Conservation (phyloP, 2,113 vertebrate genomes). For the Egretta garzetta region DNA sequence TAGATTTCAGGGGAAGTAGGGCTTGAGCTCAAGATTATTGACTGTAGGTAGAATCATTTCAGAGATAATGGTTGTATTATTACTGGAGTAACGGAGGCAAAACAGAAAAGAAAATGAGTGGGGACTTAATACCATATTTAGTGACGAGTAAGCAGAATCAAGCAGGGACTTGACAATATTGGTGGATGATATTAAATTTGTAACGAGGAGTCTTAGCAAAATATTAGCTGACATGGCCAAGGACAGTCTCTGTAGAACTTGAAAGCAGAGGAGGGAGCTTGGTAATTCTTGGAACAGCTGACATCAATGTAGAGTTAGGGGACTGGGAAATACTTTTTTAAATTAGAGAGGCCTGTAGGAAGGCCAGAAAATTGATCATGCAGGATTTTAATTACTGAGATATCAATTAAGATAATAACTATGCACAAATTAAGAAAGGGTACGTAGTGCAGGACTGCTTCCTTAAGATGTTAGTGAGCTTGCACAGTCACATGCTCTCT, state of each 20-base stretch:
- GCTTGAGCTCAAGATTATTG: neutral
- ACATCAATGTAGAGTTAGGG: neutral
- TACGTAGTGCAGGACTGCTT: neutral
- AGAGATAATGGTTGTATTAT: neutral
- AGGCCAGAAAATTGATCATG: slow-evolving; percentile 29
- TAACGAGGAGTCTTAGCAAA: slow-evolving; percentile 23
- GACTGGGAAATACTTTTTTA: neutral
- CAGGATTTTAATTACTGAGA: slow-evolving; percentile 37
- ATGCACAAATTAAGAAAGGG: neutral
- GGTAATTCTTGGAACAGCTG: neutral
- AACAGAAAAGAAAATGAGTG: slow-evolving; percentile 10
- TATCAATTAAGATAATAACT: slow-evolving; percentile 38
- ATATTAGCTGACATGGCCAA: neutral
- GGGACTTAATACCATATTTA: slow-evolving; percentile 24
- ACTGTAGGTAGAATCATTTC: neutral
- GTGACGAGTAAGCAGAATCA: slow-evolving; percentile 46
- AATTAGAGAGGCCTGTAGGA: neutral
- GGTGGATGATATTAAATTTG: slow-evolving; percentile 20
- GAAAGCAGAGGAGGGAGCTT: neutral
- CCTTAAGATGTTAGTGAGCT: slow-evolving; percentile 11
- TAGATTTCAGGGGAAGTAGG: neutral
- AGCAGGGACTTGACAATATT: neutral
- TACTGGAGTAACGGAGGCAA: neutral
- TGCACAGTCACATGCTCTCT: neutral
- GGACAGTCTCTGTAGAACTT: neutral